Evolutionary conservation across 2,113 vertebrate genomes (phyloP).

Genomic region (Cryptotis parvus): DNA sequence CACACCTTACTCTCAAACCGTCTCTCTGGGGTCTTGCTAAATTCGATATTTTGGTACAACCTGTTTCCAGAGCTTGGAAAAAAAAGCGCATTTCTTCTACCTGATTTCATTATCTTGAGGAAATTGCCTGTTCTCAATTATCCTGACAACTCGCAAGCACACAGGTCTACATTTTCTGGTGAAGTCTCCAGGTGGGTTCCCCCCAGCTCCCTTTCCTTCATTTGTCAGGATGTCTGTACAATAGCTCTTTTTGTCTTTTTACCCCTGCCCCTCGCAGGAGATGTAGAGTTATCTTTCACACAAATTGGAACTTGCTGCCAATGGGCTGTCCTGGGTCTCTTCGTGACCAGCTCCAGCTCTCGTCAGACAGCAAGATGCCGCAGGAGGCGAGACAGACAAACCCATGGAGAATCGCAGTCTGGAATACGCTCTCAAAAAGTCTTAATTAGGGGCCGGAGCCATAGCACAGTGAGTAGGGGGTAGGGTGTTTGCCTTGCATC

Average conservation of each 20-base stretch:
- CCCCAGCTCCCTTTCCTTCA: background rate
- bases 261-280: constrained; percentile 15
- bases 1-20: constrained; percentile 50
- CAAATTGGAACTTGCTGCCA: background rate
- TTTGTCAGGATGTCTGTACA: constrained; percentile 35
- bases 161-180: constrained; percentile 56
- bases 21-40: constrained; percentile 73
- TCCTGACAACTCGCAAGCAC: constrained; percentile 73
- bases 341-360: background rate
- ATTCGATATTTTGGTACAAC: constrained; percentile 79
- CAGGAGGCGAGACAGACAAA: background rate
- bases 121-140: constrained; percentile 84
- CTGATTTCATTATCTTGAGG: constrained; percentile 82
- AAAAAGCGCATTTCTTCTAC: constrained; percentile 73
- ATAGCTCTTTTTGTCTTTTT: constrained; percentile 56
- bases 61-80: constrained; percentile 76
- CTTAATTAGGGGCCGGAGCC: too few species aligned
- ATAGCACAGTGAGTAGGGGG: too few species aligned
- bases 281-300: constrained; percentile 5
- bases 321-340: background rate
- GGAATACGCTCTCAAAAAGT: background rate
- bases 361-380: background rate
- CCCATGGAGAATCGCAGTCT: background rate
- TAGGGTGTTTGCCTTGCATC: too few species aligned
- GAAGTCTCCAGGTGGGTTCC: constrained; percentile 56